Evolutionary conservation across 2,888 invertebrate genomes (phyloP).

Genomic region (Apoda limacodes): DNA sequence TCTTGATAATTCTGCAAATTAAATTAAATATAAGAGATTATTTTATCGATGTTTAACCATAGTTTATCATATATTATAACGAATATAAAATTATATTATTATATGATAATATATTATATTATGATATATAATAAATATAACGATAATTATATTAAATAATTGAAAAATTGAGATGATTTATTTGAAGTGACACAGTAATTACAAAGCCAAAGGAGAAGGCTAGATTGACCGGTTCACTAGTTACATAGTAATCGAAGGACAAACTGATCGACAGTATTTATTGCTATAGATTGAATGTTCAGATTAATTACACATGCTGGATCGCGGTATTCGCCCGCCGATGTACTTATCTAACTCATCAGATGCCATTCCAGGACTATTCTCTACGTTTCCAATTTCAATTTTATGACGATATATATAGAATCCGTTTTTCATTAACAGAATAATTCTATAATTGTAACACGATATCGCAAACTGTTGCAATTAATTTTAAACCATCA

Average conservation of each 20-base stretch:
- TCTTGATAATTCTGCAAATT: too few species aligned
- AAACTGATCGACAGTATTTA: slow-evolving; percentile 51
- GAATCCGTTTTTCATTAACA: slow-evolving; percentile 39
- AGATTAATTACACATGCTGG: slow-evolving; percentile 53
- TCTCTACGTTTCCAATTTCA: slow-evolving; percentile 32
- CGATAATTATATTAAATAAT: too few species aligned
- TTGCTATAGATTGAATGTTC: slow-evolving; percentile 53
- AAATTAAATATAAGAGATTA: too few species aligned
- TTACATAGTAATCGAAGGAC: slow-evolving; percentile 50
- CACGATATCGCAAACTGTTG: slow-evolving; percentile 34
- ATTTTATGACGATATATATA: slow-evolving; percentile 35
- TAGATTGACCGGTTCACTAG: slow-evolving; percentile 38
- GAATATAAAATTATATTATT: too few species aligned
- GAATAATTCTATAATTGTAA: slow-evolving; percentile 47
- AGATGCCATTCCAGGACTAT: slow-evolving; percentile 40
- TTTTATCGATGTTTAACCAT: too few species aligned
- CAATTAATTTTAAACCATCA: slow-evolving; percentile 41
- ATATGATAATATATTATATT: too few species aligned
- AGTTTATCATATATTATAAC: too few species aligned
- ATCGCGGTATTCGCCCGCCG: slow-evolving; percentile 31
- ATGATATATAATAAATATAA: too few species aligned
- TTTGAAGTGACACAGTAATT: too few species aligned
- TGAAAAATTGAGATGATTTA: too few species aligned
- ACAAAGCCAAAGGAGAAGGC: too few species aligned
- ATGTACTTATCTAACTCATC: slow-evolving; percentile 43